Conservation (phyloP, 2,113 vertebrate species). For the Scytalopus superciliaris region DNA sequence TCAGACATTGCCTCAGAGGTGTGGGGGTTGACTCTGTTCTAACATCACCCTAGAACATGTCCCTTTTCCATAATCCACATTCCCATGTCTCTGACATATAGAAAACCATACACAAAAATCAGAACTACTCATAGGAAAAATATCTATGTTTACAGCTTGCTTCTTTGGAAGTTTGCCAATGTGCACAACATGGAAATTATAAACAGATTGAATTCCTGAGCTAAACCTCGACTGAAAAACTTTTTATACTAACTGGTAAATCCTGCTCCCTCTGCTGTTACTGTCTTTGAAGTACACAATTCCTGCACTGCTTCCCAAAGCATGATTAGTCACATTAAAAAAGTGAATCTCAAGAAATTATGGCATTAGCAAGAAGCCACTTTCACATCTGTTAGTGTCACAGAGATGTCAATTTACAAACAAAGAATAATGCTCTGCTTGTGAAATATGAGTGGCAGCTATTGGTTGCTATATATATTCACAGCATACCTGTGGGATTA, state of each 20-base stretch:
- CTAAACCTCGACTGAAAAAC: neutral
- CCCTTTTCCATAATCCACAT: neutral
- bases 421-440: accelerated
- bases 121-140: conserved; percentile 28
- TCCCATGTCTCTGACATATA: neutral
- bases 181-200: conserved; percentile 3
- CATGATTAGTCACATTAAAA: neutral
- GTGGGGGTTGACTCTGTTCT: neutral
- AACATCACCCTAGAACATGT: neutral
- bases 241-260: neutral
- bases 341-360: neutral
- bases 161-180: neutral
- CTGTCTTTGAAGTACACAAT: neutral
- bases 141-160: conserved; percentile 35
- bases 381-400: neutral
- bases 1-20: neutral
- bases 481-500: neutral
- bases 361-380: neutral
- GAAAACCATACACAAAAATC: neutral
- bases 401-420: neutral
- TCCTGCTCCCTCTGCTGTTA: conserved; percentile 46
- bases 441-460: neutral
- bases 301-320: neutral
- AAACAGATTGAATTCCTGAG: conserved; percentile 19
- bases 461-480: neutral